These are phyloP conservation scores for Malthinus flaveolus DNA, from an alignment of 2,888 invertebrate genomes.

Conservation along the genomic window DNA sequence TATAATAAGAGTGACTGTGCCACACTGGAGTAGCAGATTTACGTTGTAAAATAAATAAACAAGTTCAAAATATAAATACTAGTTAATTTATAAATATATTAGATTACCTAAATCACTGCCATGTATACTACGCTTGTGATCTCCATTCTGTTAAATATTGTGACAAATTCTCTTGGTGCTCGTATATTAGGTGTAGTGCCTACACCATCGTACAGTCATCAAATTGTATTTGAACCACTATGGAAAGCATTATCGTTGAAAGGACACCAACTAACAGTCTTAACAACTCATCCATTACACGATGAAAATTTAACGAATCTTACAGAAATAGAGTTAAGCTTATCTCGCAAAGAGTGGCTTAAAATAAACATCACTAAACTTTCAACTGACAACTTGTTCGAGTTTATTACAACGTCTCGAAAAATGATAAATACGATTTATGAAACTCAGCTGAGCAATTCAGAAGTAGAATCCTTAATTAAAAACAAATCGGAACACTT, in stretches of 20 bases:
- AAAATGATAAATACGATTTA: not conserved
- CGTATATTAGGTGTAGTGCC: constrained; percentile 53
- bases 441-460: constrained; percentile 28
- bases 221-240: constrained; percentile 53
- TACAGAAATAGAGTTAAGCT: constrained; percentile 50
- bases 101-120: too few relatives aligned
- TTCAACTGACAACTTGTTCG: too few relatives aligned
- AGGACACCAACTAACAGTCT: constrained; percentile 56
- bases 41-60: too few relatives aligned
- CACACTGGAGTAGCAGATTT: too few relatives aligned
- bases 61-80: too few relatives aligned
- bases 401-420: not conserved
- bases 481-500: constrained; percentile 53
- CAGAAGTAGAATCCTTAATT: constrained; percentile 43
- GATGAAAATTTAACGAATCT: constrained; percentile 48
- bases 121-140: too few relatives aligned
- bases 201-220: constrained; percentile 56
- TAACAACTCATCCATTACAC: constrained; percentile 53
- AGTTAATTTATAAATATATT: too few relatives aligned
- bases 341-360: constrained; percentile 24
- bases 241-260: constrained; percentile 52
- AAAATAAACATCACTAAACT: too few relatives aligned
- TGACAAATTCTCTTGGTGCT: constrained; percentile 31
- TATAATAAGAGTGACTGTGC: too few relatives aligned
- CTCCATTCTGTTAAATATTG: too few relatives aligned